phyloP scores from a whole-genome alignment of 2,888 invertebrate genomes.

The Pasiphila rectangulata region DNA sequence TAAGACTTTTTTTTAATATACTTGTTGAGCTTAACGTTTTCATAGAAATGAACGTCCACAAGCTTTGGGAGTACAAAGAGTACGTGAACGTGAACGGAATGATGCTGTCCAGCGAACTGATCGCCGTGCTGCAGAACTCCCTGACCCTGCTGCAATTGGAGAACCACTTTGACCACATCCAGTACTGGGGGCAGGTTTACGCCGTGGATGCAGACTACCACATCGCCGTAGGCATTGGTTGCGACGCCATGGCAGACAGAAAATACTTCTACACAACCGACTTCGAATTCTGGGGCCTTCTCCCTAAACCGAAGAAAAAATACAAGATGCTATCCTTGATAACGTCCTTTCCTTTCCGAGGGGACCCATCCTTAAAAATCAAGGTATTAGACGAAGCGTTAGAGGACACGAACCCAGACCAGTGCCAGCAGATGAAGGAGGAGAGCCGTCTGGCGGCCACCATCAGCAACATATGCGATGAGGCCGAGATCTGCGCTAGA shows the following conservation, averaged over 20 bases:
- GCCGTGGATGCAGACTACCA: conserved; percentile 90
- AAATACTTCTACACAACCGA: conserved; percentile 90
- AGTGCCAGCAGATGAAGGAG: conserved; percentile 84
- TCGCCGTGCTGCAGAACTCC: conserved; percentile 87
- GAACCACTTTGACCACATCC: conserved; percentile 90
- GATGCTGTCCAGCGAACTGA: conserved; percentile 86
- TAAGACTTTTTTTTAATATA: too few relatives aligned
- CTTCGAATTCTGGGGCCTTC: conserved; percentile 84
- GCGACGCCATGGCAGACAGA: conserved; percentile 86
- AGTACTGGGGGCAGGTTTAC: conserved; percentile 92
- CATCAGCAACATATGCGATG: conserved; percentile 85
- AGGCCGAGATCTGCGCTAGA: conserved; percentile 89
- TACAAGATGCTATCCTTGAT: conserved; percentile 66
- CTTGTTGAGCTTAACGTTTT: too few relatives aligned
- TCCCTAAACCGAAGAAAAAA: conserved; percentile 69
- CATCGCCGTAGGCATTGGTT: conserved; percentile 89
- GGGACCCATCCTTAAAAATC: conserved; percentile 76
- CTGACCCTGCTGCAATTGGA: conserved; percentile 89
- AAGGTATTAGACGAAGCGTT: conserved; percentile 72
- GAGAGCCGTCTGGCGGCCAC: conserved; percentile 88
- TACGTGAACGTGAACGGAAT: conserved; percentile 82
- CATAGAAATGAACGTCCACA: conserved; percentile 63
- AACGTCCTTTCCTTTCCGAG: conserved; percentile 70
- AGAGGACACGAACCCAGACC: conserved; percentile 60
- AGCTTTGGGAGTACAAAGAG: conserved; percentile 71